These are phyloP conservation scores for Nemopilema nomurai DNA, from an alignment of 30 jellyfish, hydroid and myxozoan species.

Conservation along the genomic window DNA sequence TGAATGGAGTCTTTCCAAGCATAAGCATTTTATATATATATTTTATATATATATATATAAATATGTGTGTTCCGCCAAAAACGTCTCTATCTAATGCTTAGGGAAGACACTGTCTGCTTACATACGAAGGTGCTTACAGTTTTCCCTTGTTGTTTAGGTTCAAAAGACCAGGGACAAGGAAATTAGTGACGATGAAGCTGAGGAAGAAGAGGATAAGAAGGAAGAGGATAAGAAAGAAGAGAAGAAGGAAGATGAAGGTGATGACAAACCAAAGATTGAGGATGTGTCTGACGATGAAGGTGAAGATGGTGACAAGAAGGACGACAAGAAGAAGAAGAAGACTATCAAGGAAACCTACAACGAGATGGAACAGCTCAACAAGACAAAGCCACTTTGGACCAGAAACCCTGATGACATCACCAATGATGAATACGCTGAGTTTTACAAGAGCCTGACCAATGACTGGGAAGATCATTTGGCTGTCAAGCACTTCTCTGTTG, in stretches of 20 bases:
- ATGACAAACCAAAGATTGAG: conserved; percentile 76
- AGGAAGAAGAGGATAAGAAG: conserved; percentile 73
- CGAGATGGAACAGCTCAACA: conserved; percentile 94
- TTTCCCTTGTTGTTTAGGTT: no score
- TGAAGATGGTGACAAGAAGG: conserved; percentile 72
- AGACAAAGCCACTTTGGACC: conserved; percentile 95
- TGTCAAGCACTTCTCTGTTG: conserved; percentile 94
- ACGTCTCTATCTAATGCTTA: no score
- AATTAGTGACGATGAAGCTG: conserved; percentile 93
- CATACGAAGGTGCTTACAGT: no score
- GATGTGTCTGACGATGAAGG: conserved; percentile 74
- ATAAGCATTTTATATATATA: no score
- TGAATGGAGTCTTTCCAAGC: no score
- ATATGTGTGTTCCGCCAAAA: no score
- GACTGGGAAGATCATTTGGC: conserved; percentile 99
- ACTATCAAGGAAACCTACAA: conserved; percentile 84
- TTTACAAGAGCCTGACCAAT: conserved; percentile 91
- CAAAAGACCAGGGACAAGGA: conserved; percentile 94
- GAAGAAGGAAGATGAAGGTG: conserved; percentile 51
- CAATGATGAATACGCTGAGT: conserved; percentile 96
- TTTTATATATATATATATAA: no score
- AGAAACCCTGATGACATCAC: conserved; percentile 97
- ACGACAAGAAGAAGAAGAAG: conserved; percentile 81
- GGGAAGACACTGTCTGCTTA: no score
- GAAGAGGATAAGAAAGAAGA: conserved; percentile 73